A percentile compares a stretch with the other conserved stretches of the same genome.
phyloP scores from a whole-genome alignment of 92 coral and sea anemone species.

The Hydrozoanthus gracilis region DNA sequence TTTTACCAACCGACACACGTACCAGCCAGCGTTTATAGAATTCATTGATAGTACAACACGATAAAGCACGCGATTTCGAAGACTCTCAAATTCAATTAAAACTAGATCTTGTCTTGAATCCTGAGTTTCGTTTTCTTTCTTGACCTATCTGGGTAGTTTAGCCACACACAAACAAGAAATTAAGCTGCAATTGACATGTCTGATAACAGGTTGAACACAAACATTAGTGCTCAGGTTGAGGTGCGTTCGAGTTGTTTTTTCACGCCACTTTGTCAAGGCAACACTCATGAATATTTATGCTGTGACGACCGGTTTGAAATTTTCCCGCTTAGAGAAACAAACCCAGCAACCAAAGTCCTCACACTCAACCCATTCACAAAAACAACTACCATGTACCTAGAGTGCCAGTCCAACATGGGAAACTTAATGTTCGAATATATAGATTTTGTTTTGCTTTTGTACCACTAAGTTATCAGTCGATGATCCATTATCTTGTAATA shows the following conservation, averaged over 20 bases:
- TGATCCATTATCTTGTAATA: no score
- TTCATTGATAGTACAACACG: not conserved
- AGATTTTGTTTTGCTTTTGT: no score
- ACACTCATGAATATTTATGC: slow-evolving; percentile 46
- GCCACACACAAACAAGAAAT: not conserved
- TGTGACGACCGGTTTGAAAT: not conserved
- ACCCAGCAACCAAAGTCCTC: not conserved
- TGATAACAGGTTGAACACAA: not conserved
- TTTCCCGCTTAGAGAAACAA: slow-evolving; percentile 26
- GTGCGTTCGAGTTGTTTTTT: slow-evolving; percentile 35
- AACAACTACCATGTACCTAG: not conserved
- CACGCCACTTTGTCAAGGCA: slow-evolving; percentile 52
- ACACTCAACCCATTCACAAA: not conserved
- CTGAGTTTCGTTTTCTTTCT: not conserved
- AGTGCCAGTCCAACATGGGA: no score
- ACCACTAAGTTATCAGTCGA: no score
- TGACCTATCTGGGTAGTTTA: not conserved
- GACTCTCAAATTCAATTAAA: not conserved
- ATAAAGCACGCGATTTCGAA: not conserved
- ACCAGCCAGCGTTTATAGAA: not conserved
- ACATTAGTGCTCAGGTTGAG: not conserved
- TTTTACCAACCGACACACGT: not conserved
- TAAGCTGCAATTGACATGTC: not conserved
- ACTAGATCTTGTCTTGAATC: not conserved
- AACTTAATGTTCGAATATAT: no score